These are phyloP conservation scores for Sturnus vulgaris DNA, from an alignment of 2,113 vertebrate species.

Conservation along the genomic window DNA sequence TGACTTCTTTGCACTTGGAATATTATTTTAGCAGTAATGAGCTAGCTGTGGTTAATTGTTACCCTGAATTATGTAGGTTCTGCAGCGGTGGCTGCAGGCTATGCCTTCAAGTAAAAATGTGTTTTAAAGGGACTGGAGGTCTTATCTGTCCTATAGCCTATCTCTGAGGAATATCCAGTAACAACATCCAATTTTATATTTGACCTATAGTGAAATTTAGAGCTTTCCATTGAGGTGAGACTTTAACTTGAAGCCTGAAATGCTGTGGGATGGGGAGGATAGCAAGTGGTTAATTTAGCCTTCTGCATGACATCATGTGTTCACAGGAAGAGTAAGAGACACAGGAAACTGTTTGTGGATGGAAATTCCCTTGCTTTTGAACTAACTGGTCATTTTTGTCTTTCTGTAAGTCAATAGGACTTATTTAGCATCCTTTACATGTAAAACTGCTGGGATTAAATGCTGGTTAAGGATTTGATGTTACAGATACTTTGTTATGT, in stretches of 20 bases:
- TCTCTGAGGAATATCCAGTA: not conserved
- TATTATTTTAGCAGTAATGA: constrained; percentile 21
- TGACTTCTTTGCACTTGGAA: constrained; percentile 13
- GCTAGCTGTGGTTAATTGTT: constrained; percentile 23
- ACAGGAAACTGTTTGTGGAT: not conserved
- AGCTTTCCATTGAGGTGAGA: not conserved
- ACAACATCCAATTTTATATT: not conserved
- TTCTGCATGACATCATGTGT: accelerated
- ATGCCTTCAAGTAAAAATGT: not conserved
- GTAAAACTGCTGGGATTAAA: not conserved
- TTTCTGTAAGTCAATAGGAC: not conserved
- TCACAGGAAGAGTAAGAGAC: constrained; percentile 29
- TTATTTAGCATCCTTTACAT: not conserved
- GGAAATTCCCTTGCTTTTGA: not conserved
- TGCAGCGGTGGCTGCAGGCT: not conserved
- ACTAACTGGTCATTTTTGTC: not conserved
- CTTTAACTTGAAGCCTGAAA: not conserved
- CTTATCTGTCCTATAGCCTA: not conserved
- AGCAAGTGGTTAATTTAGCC: not conserved
- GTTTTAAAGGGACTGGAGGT: not conserved
- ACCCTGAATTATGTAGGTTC: not conserved
- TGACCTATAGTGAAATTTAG: not conserved
- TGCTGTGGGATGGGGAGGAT: not conserved
- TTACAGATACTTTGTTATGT: not conserved
- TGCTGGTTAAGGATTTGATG: not conserved